These are phyloP conservation scores for Meiosimyza platycephala DNA, from an alignment of 2,888 invertebrate species.

Conservation along the genomic window DNA sequence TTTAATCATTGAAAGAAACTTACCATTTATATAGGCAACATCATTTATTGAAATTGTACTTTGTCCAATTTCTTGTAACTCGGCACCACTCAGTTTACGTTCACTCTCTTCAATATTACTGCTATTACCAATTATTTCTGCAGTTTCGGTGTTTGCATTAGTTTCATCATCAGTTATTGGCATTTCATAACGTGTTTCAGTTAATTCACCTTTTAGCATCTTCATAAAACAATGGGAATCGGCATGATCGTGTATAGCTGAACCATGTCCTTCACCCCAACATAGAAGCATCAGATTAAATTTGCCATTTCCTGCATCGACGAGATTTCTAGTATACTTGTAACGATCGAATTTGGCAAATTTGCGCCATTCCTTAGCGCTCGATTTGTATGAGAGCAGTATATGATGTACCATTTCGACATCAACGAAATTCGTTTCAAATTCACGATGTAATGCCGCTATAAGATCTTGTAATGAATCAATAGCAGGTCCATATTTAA, in stretches of 20 bases:
- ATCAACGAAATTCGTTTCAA: conserved; percentile 84
- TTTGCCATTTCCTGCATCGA: conserved; percentile 95
- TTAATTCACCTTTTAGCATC: conserved; percentile 83
- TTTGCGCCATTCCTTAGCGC: conserved; percentile 91
- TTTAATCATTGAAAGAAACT: conserved; percentile 3
- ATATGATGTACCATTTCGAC: conserved; percentile 89
- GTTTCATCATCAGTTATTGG: conserved; percentile 39
- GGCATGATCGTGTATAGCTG: conserved; percentile 96
- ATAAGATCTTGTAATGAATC: conserved; percentile 73
- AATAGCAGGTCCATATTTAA: conserved; percentile 65
- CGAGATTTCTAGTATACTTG: conserved; percentile 95
- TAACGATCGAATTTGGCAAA: conserved; percentile 92
- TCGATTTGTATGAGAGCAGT: conserved; percentile 83
- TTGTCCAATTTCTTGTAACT: conserved; percentile 76
- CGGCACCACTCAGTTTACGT: conserved; percentile 63
- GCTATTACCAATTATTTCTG: neutral
- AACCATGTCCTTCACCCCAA: conserved; percentile 96
- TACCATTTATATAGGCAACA: conserved; percentile 96
- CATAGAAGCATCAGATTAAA: conserved; percentile 98
- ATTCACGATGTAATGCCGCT: conserved; percentile 78
- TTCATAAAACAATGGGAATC: conserved; percentile 99
- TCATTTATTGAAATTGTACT: conserved; percentile 78
- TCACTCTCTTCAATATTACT: conserved; percentile 34
- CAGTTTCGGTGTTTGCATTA: conserved; percentile 17
- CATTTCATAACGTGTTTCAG: conserved; percentile 76